phyloP scores from a whole-genome alignment of 2,888 invertebrate species.

The Pyralis farinalis region DNA sequence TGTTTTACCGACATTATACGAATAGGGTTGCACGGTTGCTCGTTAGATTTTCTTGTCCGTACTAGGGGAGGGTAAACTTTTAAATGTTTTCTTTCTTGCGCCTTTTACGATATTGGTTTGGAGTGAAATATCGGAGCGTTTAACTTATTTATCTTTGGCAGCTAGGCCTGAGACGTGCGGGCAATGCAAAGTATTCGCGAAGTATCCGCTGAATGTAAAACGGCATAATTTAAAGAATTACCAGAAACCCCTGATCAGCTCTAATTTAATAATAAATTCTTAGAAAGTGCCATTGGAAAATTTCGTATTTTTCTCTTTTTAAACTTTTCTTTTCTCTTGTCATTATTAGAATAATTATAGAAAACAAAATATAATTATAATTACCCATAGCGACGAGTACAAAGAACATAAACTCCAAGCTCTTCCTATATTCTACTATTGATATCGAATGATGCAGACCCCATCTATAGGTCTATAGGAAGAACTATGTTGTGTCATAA shows the following conservation, averaged over 20 bases:
- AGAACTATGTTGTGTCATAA: no score
- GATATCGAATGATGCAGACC: no score
- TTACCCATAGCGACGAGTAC: no score
- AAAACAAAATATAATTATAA: no score
- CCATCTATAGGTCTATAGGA: no score
- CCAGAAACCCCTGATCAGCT: conserved; percentile 29
- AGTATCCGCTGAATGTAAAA: conserved; percentile 49
- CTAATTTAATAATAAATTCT: conserved; percentile 26
- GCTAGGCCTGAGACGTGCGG: conserved; percentile 53
- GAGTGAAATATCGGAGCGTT: conserved; percentile 61
- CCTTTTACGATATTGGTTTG: conserved; percentile 63
- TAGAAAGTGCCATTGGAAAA: not conserved
- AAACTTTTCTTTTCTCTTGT: no score
- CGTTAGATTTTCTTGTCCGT: conserved; percentile 20
- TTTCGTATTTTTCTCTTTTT: no score
- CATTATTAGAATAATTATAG: no score
- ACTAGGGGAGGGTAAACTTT: conserved; percentile 30
- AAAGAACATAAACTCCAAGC: no score
- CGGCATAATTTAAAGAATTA: conserved; percentile 44
- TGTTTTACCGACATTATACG: not conserved
- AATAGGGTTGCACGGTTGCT: conserved; percentile 13
- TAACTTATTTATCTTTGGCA: conserved; percentile 65
- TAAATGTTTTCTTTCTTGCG: conserved; percentile 42
- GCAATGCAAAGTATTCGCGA: conserved; percentile 45
- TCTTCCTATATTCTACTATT: no score